Evolutionary conservation across 2,888 invertebrate species (phyloP), one percentile per base, ranked within the genome.

Genomic region (Scelioninae gen. 1): DNA sequence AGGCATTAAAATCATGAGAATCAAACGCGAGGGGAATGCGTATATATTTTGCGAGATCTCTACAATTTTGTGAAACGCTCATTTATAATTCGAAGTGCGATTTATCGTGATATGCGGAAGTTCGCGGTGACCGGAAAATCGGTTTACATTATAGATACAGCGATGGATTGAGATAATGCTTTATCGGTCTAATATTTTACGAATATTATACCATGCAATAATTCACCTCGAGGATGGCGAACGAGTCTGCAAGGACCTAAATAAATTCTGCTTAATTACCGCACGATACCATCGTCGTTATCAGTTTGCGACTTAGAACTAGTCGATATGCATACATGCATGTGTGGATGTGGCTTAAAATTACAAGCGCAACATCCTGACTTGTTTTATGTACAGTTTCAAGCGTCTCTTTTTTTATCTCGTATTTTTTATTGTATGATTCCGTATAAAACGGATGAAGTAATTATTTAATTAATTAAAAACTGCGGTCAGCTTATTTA

Each of bases 231-330:
- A 32, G 71, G 62, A 69, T 69, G 65, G 81, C 69, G 62, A 81
- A 72, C 72, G 65, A 66, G 56, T 23, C 68, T 43, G 40, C 53
- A 40, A 75, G 82, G 78, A 77, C 82, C 82, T 74, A 71, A 80
- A 84, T 84, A 81, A 83, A 84, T 82, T 78, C 49, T 66, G 62
- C 74, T 82, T 84, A 82, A 82, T 84, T 82, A 80, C 77, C 55
- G 9, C 43, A 56, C 77, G 80, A 84, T 84, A 82, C 34, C 60
- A 82, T 79, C 82, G 53, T 40, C 63, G 77, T 83, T 81, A 84
- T 84, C 82, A 75, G 82, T 83, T 77, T 63, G 74, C 80, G 62
- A 76, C 77, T 78, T 80, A 83, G 77, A 76, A 63, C 51, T 56
- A 81, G 75, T 69, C 63, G 56, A 43, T 53, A 49, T 49, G 34